Evolutionary conservation across 2,113 vertebrate species (phyloP).

Genomic region (Corythaeola cristata): DNA sequence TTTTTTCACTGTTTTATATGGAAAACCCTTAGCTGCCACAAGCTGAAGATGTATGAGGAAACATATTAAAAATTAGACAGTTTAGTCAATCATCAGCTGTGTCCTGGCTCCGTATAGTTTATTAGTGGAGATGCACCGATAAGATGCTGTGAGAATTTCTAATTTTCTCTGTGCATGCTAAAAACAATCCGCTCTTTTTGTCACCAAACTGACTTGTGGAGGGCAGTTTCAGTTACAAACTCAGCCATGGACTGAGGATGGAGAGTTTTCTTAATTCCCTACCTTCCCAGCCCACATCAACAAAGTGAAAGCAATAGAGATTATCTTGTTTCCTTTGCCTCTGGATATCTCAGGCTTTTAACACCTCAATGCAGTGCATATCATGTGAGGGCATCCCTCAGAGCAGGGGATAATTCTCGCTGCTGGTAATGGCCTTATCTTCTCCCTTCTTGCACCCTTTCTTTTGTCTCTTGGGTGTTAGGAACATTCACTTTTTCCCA

Average conservation of each 20-base stretch:
- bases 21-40: background rate
- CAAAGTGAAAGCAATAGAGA: background rate
- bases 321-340: background rate
- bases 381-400: background rate
- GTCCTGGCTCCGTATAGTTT: background rate
- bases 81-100: background rate
- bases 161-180: background rate
- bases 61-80: background rate
- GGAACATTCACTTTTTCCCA: background rate
- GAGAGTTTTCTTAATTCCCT: background rate
- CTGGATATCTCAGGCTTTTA: background rate
- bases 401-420: background rate
- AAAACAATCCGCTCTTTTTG: background rate
- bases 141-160: background rate
- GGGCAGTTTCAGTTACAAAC: background rate
- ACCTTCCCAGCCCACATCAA: background rate
- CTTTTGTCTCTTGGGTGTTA: background rate
- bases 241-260: rapidly evolving
- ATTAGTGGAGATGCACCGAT: background rate
- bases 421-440: background rate
- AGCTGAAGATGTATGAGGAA: background rate
- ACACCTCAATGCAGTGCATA: background rate
- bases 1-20: background rate
- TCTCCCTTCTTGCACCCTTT: background rate
- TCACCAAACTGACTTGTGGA: background rate